Percentiles rank a stretch among this genome's conserved stretches.
These are phyloP conservation scores for Pipistrellus kuhlii DNA, from an alignment of 2,797 vertebrate genomes.

Conservation along the genomic window DNA sequence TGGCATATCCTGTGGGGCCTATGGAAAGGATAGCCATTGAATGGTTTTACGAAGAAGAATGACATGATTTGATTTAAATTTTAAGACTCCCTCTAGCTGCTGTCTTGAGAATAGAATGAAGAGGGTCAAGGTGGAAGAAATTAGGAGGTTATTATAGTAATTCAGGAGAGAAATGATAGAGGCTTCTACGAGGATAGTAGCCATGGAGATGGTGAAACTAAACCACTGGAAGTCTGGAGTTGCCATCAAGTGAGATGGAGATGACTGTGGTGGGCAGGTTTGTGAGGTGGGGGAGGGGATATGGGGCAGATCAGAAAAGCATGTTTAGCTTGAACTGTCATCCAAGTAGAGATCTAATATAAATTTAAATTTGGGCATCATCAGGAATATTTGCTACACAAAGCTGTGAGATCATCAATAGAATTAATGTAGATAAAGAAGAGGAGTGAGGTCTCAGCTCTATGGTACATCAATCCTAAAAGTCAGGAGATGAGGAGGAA, in stretches of 20 bases:
- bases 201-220: neutral
- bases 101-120: neutral
- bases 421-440: constrained; percentile 9
- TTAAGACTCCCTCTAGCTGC: constrained; percentile 1
- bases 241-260: neutral
- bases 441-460: neutral
- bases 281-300: neutral
- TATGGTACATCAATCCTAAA: neutral
- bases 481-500: neutral
- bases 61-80: neutral
- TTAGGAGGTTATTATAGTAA: neutral
- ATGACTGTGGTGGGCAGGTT: neutral
- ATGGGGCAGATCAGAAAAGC: neutral
- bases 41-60: neutral
- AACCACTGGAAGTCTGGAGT: neutral
- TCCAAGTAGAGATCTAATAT: neutral
- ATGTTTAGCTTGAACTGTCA: neutral
- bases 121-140: neutral
- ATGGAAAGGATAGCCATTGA: neutral
- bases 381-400: neutral
- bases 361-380: neutral
- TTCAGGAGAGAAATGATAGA: neutral
- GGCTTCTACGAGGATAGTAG: neutral
- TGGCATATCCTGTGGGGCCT: neutral
- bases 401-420: neutral